Base-by-base conservation (phyloP, 2,113 vertebrate genomes). In the Syrmaticus mikado region DNA sequence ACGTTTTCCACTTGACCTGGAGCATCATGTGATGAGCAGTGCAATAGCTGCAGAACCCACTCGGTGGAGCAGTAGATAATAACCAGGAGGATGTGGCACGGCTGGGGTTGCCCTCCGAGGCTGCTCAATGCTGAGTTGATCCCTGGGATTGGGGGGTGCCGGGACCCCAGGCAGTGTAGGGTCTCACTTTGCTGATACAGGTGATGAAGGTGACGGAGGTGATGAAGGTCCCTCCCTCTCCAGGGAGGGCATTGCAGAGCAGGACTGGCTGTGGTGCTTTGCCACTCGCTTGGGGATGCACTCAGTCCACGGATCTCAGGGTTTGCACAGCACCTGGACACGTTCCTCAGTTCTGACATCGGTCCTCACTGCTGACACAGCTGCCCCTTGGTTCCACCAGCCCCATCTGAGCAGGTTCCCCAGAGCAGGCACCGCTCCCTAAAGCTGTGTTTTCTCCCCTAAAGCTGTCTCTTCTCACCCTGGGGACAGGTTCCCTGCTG, bases 221-320 rank as follows among this genome's bases (percentile, higher is more conserved):
- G 45, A 40, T 13, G 13, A 24, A 25, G 27, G n/a, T 20, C 45
- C 11, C 25, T 62, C 60, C 22, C 34, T 61, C 21, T 53, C 25
- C 13, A 2, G 8, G 3, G 24, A 81, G 16, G 46, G 45, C 2
- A 6, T 0, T 30, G 24, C 16, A 5, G 76, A 27, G 62, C 0
- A 0, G 45, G 20, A 43, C 13, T 0, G 0, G 57, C 36, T 19
- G 62, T 3, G 2, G 25, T 2, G 8, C 58, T 8, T 1, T 1
- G 1, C 0, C 0, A 20, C 40, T 64, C 48, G 55, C 52, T 67
- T 16, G 53, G 40, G 8, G 36, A 36, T 16, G 19, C 0, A 0
- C 8, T 46, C 2, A 0, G 48, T 82, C 38, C 53, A 3, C 9
- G 25, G 24, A 60, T 57, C 72, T 6, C 24, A 43, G 40, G 53